Evolutionary conservation across 2,113 vertebrate genomes (phyloP).

Genomic region (Cariama cristata): DNA sequence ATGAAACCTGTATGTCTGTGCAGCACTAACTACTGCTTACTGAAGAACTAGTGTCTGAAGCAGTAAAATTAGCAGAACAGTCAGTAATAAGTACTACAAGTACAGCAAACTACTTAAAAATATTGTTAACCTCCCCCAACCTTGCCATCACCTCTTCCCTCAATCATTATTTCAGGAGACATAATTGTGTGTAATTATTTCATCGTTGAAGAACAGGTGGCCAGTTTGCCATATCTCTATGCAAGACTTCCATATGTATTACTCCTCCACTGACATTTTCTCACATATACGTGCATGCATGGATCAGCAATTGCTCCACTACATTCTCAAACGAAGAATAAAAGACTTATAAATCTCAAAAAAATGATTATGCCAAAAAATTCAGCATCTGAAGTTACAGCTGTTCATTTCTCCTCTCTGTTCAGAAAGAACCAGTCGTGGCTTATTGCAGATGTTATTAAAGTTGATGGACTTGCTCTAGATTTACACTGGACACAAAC

Average conservation of each 20-base stretch:
- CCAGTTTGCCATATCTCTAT: neutral
- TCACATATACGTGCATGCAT: neutral
- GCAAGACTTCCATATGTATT: neutral
- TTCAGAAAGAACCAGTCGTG: neutral
- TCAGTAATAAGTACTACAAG: neutral
- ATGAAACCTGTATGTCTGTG: neutral
- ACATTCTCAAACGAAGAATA: neutral
- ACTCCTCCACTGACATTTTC: neutral
- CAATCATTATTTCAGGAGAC: neutral
- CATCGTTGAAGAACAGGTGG: neutral
- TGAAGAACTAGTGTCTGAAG: neutral
- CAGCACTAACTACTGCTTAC: neutral
- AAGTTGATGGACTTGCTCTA: neutral
- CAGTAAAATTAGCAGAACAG: neutral
- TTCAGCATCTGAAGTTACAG: constrained; percentile 19
- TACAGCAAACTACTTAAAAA: neutral
- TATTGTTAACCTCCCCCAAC: neutral
- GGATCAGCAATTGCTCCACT: neutral
- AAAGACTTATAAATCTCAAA: constrained; percentile 5
- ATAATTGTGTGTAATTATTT: constrained; percentile 7
- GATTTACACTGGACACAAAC: neutral
- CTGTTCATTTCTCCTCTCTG: neutral
- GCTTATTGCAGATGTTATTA: neutral
- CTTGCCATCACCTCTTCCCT: neutral
- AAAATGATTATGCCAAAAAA: neutral